Base-by-base conservation (phyloP, 2,888 invertebrate species). In the Cheilosia grossa region DNA sequence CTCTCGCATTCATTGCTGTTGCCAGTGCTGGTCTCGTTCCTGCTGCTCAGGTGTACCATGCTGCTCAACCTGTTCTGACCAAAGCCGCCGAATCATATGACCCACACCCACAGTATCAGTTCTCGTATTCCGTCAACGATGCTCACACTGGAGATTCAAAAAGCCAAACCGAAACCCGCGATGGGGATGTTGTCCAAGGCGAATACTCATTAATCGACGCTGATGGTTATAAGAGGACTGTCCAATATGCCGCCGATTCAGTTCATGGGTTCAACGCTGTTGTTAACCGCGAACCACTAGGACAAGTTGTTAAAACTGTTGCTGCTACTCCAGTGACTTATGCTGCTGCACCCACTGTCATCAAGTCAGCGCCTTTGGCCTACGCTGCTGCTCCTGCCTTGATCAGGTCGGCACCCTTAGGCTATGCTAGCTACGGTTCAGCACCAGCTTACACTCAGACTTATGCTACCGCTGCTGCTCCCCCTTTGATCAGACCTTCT, bases 231-330 rank as follows among this genome's bases (percentile, higher is more conserved):
- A 92, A 90, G 88, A 90, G 93, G 86, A 91, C 89, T 69, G 93
- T 93, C 17, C 91, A 92, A 42, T 93, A 93, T 89, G 90, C 91
- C 54, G 92, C 92, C 74, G 92, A 92, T 88, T 88, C 90, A 9
- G 90, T 90, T 81, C 90, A 91, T 86, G 92, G 93, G 86, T 93
- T 93, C 89, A 92, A 92, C 87, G 93, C 93, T 59, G 90, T 92
- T 58, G 92, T 92, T 21, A 90, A 90, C 87, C 92, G 90, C 79
- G 92, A 92, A 88, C 91, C 91, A 49, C 54, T 88, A 9, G 87
- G 78, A 54, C 72, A 72, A 3, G 53, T 53, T 59, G 75, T 67
- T 0, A 75, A 75, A 59, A 40, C 63, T 19, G 63, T 63, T 61
- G 61, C 56, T 44, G 21, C 66, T 10, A 66, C 70, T 53, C 82